phyloP scores from a whole-genome alignment of 1,140 invertebrate species.

The Hetaerina americana region DNA sequence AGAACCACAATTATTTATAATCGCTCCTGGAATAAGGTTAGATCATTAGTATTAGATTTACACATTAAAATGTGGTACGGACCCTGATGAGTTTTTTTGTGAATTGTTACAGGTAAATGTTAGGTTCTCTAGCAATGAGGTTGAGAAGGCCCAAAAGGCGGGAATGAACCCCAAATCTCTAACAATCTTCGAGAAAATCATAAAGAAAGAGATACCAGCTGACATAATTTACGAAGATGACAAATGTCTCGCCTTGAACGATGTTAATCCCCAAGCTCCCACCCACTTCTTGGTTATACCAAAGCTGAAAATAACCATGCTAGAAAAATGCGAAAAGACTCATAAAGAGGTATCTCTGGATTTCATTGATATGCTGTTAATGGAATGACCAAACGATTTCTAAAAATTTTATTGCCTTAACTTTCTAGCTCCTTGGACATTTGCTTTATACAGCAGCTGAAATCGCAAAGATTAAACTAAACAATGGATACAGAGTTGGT shows the following conservation, averaged over 20 bases:
- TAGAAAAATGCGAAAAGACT: constrained; percentile 37
- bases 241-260: constrained; percentile 63
- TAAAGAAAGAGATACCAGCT: constrained; percentile 60
- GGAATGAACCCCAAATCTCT: constrained; percentile 19
- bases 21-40: too few species aligned
- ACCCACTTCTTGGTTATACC: constrained; percentile 77
- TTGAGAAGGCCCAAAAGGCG: constrained; percentile 32
- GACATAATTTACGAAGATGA: constrained; percentile 73
- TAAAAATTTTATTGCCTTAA: neutral
- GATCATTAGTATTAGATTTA: too few species aligned
- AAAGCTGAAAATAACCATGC: constrained; percentile 45
- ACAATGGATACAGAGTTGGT: constrained; percentile 40
- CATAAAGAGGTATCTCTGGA: constrained; percentile 24
- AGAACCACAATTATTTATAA: too few species aligned
- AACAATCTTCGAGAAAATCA: constrained; percentile 72
- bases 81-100: too few species aligned
- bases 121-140: constrained; percentile 24
- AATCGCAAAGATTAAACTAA: constrained; percentile 45
- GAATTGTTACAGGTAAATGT: too few species aligned
- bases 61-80: too few species aligned
- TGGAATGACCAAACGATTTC: neutral
- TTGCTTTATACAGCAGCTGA: constrained; percentile 68
- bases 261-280: constrained; percentile 63
- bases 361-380: neutral
- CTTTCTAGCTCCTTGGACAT: constrained; percentile 44